Base-by-base conservation (phyloP, 2,888 invertebrate genomes). In the Phanerotoma sp. region DNA sequence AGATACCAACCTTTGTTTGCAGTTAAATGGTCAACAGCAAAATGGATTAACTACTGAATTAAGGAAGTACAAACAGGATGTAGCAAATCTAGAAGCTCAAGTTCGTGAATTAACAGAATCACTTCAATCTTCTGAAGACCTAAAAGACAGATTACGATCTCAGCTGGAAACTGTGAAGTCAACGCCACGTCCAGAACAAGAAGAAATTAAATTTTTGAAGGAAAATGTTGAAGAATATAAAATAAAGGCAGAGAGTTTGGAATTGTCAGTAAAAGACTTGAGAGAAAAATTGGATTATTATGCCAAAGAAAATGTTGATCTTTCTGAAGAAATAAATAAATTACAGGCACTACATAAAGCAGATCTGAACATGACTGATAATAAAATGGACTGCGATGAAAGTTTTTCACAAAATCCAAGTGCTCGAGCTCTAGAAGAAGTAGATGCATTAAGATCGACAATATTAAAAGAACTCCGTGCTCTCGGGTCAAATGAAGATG, bases 261-360 rank as follows among this genome's bases (percentile, higher is more conserved):
- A 51, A 15, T 32, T 15, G n/a, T 33, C 42, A 6, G 45, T 46
- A 3, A 20, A 52, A 40, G 37, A 45, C 15, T 40, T 52, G 16
- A 33, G n/a, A 2, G 37, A 45, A 5, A 28, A 79, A 75, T 60
- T 48, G 40, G 70, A 77, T 55, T 61, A 72, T 10, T 77, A 75
- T 65, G 75, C 78, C 65, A 73, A 72, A 32, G 78, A 80, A 30
- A 66, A 61, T 7, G 33, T 49, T 2, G 50, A 63, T 5, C 56
- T 67, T 5, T 60, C 57, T 16, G 59, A 62, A 11, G 57, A 66
- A 53, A 45, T 69, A 7, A 51, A 54, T 15, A 64, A 57, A 21
- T 38, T 67, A 11, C 42, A 47, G 6, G 21, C 49, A 22, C 48
- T 20, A 4, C 58, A 60, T n/a, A 63, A 66, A 20, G 53, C 13